Conservation (phyloP, 2,113 vertebrate genomes). For the Tapirus terrestris region DNA sequence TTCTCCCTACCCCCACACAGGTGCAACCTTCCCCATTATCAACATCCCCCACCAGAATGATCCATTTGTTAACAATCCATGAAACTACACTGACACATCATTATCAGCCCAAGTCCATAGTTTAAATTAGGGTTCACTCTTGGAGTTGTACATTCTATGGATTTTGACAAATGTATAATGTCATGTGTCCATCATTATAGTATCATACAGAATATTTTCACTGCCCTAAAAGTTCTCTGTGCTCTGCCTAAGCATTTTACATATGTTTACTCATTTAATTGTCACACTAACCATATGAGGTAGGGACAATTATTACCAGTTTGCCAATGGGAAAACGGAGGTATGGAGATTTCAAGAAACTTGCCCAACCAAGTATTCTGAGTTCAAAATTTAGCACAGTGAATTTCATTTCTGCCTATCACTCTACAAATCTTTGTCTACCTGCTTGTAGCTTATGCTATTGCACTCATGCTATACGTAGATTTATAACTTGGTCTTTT, state of each 20-base stretch:
- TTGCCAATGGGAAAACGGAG: not conserved
- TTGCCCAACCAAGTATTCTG: not conserved
- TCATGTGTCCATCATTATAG: not conserved
- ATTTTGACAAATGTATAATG: not conserved
- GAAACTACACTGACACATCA: not conserved
- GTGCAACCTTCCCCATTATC: not conserved
- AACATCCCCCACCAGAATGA: not conserved
- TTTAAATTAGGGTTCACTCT: not conserved
- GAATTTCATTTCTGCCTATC: slow-evolving; percentile 2
- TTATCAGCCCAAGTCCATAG: not conserved
- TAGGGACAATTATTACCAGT: not conserved
- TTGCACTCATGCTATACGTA: not conserved
- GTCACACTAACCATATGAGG: not conserved
- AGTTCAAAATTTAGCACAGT: not conserved
- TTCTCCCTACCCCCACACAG: not conserved
- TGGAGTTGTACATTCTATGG: not conserved
- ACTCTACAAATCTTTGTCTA: not conserved
- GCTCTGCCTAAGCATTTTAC: not conserved
- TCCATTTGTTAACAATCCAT: not conserved
- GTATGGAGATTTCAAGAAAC: not conserved
- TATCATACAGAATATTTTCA: not conserved
- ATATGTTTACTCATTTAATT: not conserved
- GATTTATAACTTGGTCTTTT: not conserved
- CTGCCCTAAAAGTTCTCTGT: not conserved
- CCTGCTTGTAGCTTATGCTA: not conserved